Evolutionary conservation across 1,140 invertebrate species (phyloP), one percentile per base, ranked within the genome.

Genomic region (Sminthurinus signatus): DNA sequence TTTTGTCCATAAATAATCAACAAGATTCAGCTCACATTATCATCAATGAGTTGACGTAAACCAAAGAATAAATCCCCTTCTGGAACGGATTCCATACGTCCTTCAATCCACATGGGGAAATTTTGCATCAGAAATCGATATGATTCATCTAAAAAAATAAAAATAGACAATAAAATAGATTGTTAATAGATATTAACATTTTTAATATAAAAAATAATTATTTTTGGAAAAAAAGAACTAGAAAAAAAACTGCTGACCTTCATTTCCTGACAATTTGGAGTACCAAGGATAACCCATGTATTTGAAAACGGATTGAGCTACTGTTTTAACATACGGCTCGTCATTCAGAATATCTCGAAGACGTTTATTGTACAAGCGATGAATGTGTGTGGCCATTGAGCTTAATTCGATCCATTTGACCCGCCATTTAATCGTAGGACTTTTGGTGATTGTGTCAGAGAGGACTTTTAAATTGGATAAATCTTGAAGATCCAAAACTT

Each of bases 211-310:
- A 36, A 36, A 8, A 15, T 15, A 36, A 36, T 36, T 36, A 8
- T 36, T 36, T 36, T 5, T 5, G 32, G 32, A 15, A 15, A 36
- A 36, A 36, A 36, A 36, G 5, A 5, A 36, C 32, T 36, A 15
- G 52, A 17, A 43, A 19, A 44, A 19, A 55, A 60, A 21, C 28
- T 23, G 17, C 21, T 48, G 58, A 58, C 62, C 52, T 29, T 10
- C 21, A 27, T 43, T 59, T 32, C 55, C 63, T 2, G 63, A 65
- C 3, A 65, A 14, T 43, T 28, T 52, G 2, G 63, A 31, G 21
- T 55, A 60, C 63, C 63, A 65, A 17, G 63, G 63, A 51, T 59
- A 43, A 27, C 63, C 63, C 27, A 51, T 56, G 51, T 63, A 63
- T 32, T 56, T 57, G 12, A 32, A 21, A 23, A 63, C n/a, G 8